Evolutionary conservation across 1,140 invertebrate genomes (phyloP).

Genomic region (Sipha flava): DNA sequence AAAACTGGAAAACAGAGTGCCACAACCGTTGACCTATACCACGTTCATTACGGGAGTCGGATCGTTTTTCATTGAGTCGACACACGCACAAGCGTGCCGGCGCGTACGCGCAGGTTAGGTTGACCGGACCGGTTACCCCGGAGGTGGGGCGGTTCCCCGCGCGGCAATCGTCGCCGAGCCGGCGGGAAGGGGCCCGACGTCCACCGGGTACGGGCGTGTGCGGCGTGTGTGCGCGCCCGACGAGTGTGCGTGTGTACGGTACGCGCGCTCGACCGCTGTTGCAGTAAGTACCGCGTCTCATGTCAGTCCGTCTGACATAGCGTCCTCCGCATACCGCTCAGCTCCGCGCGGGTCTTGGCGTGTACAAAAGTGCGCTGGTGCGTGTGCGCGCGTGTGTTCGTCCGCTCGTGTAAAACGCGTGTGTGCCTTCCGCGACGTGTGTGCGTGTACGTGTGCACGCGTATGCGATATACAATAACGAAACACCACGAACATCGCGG

Average conservation of each 20-base stretch:
- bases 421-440: too few relatives aligned
- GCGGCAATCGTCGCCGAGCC: background rate
- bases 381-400: background rate
- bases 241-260: background rate
- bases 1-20: background rate
- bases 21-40: slow-evolving; percentile 18
- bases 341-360: background rate
- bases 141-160: slow-evolving; percentile 6
- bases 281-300: background rate
- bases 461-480: background rate
- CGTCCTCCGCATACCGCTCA: background rate
- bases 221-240: background rate
- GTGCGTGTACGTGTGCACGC: background rate
- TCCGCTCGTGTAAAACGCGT: background rate
- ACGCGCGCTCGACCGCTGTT: background rate
- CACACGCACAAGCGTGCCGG: background rate
- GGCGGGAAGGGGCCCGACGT: background rate
- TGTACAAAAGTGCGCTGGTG: background rate
- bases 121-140: slow-evolving; percentile 25
- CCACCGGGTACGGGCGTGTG: background rate
- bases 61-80: background rate
- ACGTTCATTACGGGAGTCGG: background rate
- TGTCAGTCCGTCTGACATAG: background rate
- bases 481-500: background rate
- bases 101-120: background rate